Conservation (phyloP, 2,888 invertebrate genomes). For the Lordiphosa fenestrarum region DNA sequence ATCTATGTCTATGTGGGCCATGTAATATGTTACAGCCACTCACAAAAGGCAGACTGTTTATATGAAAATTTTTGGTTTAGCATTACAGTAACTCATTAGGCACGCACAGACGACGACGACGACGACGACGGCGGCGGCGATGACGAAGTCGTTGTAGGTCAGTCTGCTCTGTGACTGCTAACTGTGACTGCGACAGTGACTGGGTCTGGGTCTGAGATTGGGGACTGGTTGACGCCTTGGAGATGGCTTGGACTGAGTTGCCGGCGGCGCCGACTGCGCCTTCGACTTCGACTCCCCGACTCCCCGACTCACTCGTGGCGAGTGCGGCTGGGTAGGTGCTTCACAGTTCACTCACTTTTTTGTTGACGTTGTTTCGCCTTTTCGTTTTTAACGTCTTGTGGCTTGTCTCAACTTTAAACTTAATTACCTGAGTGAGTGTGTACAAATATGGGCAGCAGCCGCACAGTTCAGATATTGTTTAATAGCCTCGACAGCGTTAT, state of each 20-base stretch:
- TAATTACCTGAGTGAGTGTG: constrained; percentile 49
- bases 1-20: constrained; percentile 32
- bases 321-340: constrained; percentile 12
- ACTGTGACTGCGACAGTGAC: constrained; percentile 12
- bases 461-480: constrained; percentile 44
- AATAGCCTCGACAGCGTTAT: constrained; percentile 39
- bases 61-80: constrained; percentile 49
- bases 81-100: constrained; percentile 68
- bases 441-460: constrained; percentile 17
- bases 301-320: too few relatives aligned
- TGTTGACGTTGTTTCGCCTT: constrained; percentile 5
- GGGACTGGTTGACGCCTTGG: constrained; percentile 6
- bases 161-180: constrained; percentile 27
- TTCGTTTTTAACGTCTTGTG: constrained; percentile 25
- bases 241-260: constrained; percentile 7
- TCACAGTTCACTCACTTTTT: constrained; percentile 45
- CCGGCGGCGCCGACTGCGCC: constrained; percentile 22
- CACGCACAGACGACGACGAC: constrained; percentile 60
- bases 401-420: constrained; percentile 55
- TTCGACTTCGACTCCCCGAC: not conserved
- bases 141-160: constrained; percentile 53
- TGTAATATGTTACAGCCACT: constrained; percentile 51
- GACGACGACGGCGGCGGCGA: constrained; percentile 20
- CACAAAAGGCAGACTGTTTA: constrained; percentile 37
- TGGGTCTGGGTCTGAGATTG: constrained; percentile 14